Base-by-base conservation (phyloP, 2,888 invertebrate genomes). In the Drosophila villosipedis region DNA sequence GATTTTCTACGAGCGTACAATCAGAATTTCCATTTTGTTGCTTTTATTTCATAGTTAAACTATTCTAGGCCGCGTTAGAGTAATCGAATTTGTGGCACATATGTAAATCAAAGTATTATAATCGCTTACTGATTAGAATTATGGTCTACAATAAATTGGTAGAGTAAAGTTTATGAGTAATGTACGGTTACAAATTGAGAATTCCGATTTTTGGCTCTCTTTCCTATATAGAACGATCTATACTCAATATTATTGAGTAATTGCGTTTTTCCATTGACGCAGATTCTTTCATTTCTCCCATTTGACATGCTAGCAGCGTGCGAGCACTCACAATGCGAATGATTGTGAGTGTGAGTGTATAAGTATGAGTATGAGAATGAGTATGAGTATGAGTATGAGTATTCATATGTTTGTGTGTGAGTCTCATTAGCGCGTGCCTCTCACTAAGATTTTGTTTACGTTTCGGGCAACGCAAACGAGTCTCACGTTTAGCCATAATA, bases 401-500 rank as follows among this genome's bases (percentile, higher is more conserved):
- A 31, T 50, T 12, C 33, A 28, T 39, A n/a, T 41, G 25, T 31
- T 6, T 59, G 19, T 59, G 33, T 55, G 47, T 62, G 64, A 35
- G 47, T 57, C 50, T 66, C 47, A n/a, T 37, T 31, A 49, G 78
- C 75, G 78, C 78, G 78, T 75, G 78, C 64, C 54, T 68, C 41
- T 65, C 41, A 25, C 16, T 14, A 10, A 37, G 53, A 69, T 55
- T 68, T 67, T 76, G 65, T 79, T 76, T 76, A 79, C 76, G 28
- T 67, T 64, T 75, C 35, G 31, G 62, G 22, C 59, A 63, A 33
- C 41, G 33, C 50, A 76, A 78, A 75, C 39, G 63, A 78, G 43
- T 58, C 43, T 76, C 72, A 78, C 78, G 68, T 68, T 78, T 67
- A 52, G 64, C 68, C 60, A 79, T 76, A 73, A 76, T 76, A 76